Base-by-base conservation (phyloP, 2,888 invertebrate species). In the Notocelia uddmanniana region DNA sequence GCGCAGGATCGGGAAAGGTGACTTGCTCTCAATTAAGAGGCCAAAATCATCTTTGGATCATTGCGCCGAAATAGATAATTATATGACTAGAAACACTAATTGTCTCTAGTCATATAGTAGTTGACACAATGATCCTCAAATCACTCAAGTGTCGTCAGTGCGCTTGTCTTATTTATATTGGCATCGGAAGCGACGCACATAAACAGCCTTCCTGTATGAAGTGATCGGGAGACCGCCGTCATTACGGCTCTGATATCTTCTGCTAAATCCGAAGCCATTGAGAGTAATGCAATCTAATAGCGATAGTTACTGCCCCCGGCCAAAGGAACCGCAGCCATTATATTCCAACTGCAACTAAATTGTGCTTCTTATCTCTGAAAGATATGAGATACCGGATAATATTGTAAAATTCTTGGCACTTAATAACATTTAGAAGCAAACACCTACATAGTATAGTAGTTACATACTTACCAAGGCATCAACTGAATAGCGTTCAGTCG, bases 231-330 rank as follows among this genome's bases (percentile, higher is more conserved):
- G 8, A 45, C 41, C 41, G n/a, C 41, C 41, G 41, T 15, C 45
- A 45, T 45, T 45, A 45, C n/a, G n/a, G 45, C 45, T 45, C 6
- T 0, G 45, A 45, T n/a, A n/a, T 45, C 45, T n/a, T 45, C 45
- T n/a, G n/a, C n/a, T 45, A 45, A 45, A 45, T 45, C 45, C 45
- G n/a, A 45, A 45, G 45, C 45, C n/a, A 45, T 45, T 45, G 45
- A 3, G 45, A 45, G 45, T 45, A 45, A 45, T 45, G 45, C n/a
- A n/a, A 45, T 13, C n/a, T 45, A 45, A 45, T n/a, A n/a, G 45
- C 45, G 31, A 45, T n/a, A 15, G 8, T 8, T 45, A 8, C n/a
- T 15, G 41, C n/a, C 45, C 15, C 11, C 45, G n/a, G 45, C 15
- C n/a, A n/a, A 15, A n/a, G n/a, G 45, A 5, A 45, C 45, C 45